A percentile compares a stretch with the other conserved stretches of the same genome.
These are phyloP conservation scores for Suncus etruscus DNA, from an alignment of 2,113 vertebrate species.

Conservation along the genomic window DNA sequence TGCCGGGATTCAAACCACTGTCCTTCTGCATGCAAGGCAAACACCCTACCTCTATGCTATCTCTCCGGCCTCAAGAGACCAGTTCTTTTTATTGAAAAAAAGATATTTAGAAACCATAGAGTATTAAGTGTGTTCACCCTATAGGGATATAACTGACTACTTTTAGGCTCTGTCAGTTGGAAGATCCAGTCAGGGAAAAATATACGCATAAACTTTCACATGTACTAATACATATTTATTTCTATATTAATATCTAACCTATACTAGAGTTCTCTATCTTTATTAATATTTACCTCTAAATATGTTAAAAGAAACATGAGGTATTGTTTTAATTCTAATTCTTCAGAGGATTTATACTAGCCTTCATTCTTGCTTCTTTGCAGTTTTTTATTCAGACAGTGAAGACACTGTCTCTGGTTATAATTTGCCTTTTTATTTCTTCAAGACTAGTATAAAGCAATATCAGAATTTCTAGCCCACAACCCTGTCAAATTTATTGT, in stretches of 20 bases:
- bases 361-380: not conserved
- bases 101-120: not conserved
- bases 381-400: not conserved
- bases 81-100: too few relatives aligned
- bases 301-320: not conserved
- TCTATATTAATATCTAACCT: not conserved
- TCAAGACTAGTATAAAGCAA: not conserved
- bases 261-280: not conserved
- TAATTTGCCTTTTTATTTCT: not conserved
- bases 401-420: not conserved
- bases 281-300: not conserved
- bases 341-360: not conserved
- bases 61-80: too few relatives aligned
- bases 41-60: too few relatives aligned
- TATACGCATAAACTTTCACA: too few relatives aligned
- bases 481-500: not conserved
- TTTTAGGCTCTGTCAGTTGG: not conserved
- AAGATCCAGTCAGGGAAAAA: not conserved
- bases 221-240: not conserved
- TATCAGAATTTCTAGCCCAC: not conserved
- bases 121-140: not conserved
- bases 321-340: not conserved
- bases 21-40: too few relatives aligned
- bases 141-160: not conserved
- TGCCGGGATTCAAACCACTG: too few relatives aligned